Percentiles rank a stretch among this genome's conserved stretches.
Evolutionary conservation across 1,140 invertebrate species (phyloP).

Genomic region (Vanessa atalanta): DNA sequence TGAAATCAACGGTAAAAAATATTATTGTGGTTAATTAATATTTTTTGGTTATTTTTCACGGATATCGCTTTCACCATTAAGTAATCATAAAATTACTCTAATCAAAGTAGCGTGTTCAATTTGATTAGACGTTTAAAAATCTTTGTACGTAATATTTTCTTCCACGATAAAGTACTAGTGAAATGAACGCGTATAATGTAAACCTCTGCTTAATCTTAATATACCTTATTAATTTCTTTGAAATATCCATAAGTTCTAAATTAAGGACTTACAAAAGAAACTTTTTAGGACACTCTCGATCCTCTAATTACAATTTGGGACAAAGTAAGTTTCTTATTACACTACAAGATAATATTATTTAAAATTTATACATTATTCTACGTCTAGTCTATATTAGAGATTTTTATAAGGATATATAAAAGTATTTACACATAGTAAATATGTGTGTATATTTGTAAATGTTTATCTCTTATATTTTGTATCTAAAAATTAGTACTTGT

Average conservation of each 20-base stretch:
- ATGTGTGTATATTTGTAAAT: too few species aligned
- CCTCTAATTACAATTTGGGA: not conserved
- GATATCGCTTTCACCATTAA: not conserved
- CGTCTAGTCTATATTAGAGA: too few species aligned
- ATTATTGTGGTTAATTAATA: not conserved
- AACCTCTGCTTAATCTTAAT: not conserved
- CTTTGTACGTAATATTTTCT: not conserved
- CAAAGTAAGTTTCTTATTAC: not conserved
- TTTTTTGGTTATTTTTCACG: not conserved
- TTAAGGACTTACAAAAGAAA: not conserved
- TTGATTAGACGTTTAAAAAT: constrained; percentile 3
- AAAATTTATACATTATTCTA: too few species aligned
- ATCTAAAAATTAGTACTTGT: too few species aligned
- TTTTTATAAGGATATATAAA: too few species aligned
- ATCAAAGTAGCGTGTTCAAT: constrained; percentile 10
- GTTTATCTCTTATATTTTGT: too few species aligned
- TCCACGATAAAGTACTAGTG: not conserved
- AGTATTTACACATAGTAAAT: too few species aligned
- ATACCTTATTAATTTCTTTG: not conserved
- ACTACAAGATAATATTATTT: not conserved
- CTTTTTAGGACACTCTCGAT: not conserved
- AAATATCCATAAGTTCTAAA: not conserved
- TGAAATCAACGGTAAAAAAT: too few species aligned
- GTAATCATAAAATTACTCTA: not conserved
- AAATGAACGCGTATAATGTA: constrained; percentile 1